Evolutionary conservation across 2,113 vertebrate genomes (phyloP).

Genomic region (Orthochromis malagaraziensis): DNA sequence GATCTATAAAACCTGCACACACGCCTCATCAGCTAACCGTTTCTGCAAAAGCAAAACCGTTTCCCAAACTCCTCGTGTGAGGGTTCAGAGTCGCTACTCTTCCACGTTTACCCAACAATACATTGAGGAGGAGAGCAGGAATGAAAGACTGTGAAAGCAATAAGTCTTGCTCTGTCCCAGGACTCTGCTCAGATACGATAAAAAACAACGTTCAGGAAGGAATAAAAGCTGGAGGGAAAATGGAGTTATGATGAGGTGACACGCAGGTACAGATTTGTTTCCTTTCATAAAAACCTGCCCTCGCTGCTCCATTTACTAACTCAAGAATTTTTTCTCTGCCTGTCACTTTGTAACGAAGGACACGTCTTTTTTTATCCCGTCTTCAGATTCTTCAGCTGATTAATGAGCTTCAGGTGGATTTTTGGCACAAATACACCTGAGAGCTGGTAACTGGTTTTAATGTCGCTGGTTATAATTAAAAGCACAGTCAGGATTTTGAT

Average conservation of each 20-base stretch:
- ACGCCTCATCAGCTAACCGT: neutral
- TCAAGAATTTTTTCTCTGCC: neutral
- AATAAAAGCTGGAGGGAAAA: neutral
- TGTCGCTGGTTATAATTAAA: neutral
- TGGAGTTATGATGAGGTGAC: neutral
- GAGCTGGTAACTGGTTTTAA: neutral
- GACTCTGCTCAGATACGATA: neutral
- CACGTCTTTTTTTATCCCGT: neutral
- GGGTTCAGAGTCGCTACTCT: neutral
- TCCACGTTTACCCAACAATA: neutral
- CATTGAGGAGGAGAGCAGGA: neutral
- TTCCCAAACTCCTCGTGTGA: neutral
- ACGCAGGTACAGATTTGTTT: neutral
- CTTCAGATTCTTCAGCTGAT: accelerated
- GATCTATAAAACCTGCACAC: neutral
- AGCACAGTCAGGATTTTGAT: accelerated
- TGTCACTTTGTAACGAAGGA: neutral
- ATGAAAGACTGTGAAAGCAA: neutral
- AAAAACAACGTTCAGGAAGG: neutral
- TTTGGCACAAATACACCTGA: neutral
- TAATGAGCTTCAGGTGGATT: accelerated
- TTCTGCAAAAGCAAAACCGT: neutral
- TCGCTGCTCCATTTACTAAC: neutral
- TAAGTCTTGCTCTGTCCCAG: neutral
- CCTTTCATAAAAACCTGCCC: neutral